Evolutionary conservation across 2,797 vertebrate genomes (phyloP), one percentile per base, ranked within the genome.

Genomic region (Melopsittacus undulatus): DNA sequence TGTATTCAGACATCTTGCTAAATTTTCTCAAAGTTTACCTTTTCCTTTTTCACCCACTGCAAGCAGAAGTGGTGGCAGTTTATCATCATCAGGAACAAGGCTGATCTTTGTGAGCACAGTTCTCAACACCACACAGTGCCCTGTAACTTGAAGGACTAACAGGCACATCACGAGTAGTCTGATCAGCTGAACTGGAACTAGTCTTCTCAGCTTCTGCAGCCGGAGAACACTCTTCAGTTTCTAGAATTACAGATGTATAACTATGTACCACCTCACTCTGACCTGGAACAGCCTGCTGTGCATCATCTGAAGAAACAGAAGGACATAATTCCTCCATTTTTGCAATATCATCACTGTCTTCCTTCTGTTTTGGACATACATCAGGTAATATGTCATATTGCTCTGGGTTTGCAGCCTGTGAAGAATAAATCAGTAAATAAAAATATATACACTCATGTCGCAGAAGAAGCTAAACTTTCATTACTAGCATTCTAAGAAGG

Each of bases 1-100:
- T 8, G 10, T 16, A 69, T 51, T 62, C 22, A 77, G 21, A 82
- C 77, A 59, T 56, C 56, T 32, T 45, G 29, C 22, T 57, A 34
- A 36, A 49, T 19, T 16, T 82, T 52, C 32, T 68, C 43, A 43
- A 51, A 42, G 40, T 68, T 92, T 97, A 99, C 99, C 99, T 98
- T 98, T 97, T 90, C 96, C 96, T 5, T 98, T 98, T 92, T 98
- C 98, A 86, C 97, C 98, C 14, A 97, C 98, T 77, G 97, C 92
- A 94, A 98, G 97, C 72, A 99, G 49, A 73, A 99, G 98, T 1
- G 99, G 99, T 5, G 99, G 99, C 21, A 99, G 98, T 45, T 97
- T 97, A 5, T 98, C 97, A 30, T 97, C 98, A 17, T 98, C 98
- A 12, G 99, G 98, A 88, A 99, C 84, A 91, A 99, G 98, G 94